Base-by-base conservation (phyloP, 1,140 invertebrate genomes). In the Neomicropteryx cornuta region DNA sequence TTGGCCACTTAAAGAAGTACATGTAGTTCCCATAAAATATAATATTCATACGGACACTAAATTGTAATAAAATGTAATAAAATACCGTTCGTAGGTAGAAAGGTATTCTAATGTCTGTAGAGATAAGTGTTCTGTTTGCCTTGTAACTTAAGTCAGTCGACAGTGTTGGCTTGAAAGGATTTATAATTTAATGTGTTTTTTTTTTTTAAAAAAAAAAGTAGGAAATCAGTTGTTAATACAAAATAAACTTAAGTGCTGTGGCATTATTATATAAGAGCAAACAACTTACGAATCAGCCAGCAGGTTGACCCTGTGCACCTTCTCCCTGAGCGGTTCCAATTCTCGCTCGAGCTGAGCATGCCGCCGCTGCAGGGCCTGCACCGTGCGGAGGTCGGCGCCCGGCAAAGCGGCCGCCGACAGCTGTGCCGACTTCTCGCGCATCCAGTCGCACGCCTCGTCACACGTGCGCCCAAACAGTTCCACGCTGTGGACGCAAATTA, bases 401-500 rank as follows among this genome's bases (percentile, higher is more conserved):
- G 87, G 62, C 1, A 87, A 65, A 31, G 83, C 79, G 11, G 79
- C 79, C 0, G 74, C 80, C 40, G 92, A 87, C 45, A 89, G 51
- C 50, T 90, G 84, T 13, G 75, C 79, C 63, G 90, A 86, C 63
- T 96, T 95, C 58, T 95, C 91, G 14, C 77, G 63, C 87, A 96
- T 95, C 90, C 92, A 95, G 52, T 92, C 87, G 45, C 81, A 73
- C 0, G 89, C 87, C 56, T 95, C 91, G 49, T 91, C 88, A 60
- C 91, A 96, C 0, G 87, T 90, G 39, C 90, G 79, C 50, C 90
- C 79, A 67, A 97, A 98, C 4, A 97, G 62, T 58, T 97, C 92
- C 44, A 98, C 90, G 56, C 90, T 89, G 53, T 27, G n/a, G n/a
- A 27, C n/a, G n/a, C n/a, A 27, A 27, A 8, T n/a, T n/a, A 27